phyloP scores from a whole-genome alignment of 2,113 vertebrate genomes.

The Syrmaticus mikado region DNA sequence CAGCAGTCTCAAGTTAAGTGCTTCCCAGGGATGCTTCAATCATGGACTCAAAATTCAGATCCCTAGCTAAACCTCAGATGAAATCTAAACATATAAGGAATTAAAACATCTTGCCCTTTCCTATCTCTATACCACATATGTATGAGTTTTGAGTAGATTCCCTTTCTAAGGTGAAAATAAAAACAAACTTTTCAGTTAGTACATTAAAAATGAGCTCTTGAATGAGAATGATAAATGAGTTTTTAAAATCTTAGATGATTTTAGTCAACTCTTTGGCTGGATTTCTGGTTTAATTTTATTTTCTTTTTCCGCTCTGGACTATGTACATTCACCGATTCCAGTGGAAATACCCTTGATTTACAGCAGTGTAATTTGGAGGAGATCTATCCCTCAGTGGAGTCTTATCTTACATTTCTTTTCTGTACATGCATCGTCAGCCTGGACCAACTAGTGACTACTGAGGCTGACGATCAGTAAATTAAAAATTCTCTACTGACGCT shows the following conservation, averaged over 20 bases:
- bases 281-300: background rate
- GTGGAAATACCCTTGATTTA: slow-evolving; percentile 10
- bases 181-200: background rate
- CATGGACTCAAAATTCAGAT: background rate
- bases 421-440: slow-evolving; percentile 10
- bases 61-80: background rate
- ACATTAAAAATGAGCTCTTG: background rate
- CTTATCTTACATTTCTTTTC: background rate
- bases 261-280: background rate
- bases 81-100: background rate
- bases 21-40: background rate
- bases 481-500: slow-evolving; percentile 70
- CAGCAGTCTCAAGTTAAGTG: background rate
- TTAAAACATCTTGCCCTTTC: background rate
- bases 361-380: background rate
- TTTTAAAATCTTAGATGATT: background rate
- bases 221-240: background rate
- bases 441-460: slow-evolving; percentile 45
- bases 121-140: background rate
- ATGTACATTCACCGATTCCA: background rate
- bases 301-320: background rate
- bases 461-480: slow-evolving; percentile 64
- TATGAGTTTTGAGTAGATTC: background rate
- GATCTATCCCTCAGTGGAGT: background rate
- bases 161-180: background rate